These are phyloP conservation scores for Temnothorax ravouxi DNA, from an alignment of 2,888 invertebrate genomes.

Conservation along the genomic window DNA sequence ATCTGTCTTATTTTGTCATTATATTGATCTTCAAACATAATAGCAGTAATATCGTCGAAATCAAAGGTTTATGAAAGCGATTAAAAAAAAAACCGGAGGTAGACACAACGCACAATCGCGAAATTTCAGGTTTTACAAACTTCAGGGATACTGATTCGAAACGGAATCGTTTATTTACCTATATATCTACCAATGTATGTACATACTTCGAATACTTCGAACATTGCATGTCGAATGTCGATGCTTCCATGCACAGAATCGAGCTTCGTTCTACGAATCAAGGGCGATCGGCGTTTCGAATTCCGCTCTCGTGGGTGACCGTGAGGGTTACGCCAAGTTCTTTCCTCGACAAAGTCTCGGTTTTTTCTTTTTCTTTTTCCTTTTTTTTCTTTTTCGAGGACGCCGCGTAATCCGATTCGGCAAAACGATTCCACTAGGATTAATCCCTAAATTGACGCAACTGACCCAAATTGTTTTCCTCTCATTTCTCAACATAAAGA, in stretches of 20 bases:
- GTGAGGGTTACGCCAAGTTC: constrained; percentile 60
- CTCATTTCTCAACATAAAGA: neutral
- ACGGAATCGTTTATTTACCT: neutral
- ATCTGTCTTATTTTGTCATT: neutral
- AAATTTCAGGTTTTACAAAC: neutral
- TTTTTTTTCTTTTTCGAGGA: neutral
- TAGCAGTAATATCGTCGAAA: neutral
- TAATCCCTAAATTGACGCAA: neutral
- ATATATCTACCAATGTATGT: neutral
- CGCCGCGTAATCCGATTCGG: neutral
- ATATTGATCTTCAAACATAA: neutral
- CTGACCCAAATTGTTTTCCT: neutral
- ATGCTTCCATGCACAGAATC: neutral
- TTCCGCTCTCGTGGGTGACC: constrained; percentile 46
- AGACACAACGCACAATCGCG: neutral
- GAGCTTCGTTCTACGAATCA: constrained; percentile 18
- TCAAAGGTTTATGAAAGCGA: neutral
- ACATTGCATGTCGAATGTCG: no score
- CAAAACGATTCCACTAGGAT: neutral
- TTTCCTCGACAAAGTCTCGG: neutral
- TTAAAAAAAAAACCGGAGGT: neutral
- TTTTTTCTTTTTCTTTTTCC: neutral
- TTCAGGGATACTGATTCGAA: neutral
- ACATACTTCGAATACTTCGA: neutral
- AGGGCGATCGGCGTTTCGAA: constrained; percentile 43